Evolutionary conservation across 2,888 invertebrate genomes (phyloP).

Genomic region (Tridacna crocea): DNA sequence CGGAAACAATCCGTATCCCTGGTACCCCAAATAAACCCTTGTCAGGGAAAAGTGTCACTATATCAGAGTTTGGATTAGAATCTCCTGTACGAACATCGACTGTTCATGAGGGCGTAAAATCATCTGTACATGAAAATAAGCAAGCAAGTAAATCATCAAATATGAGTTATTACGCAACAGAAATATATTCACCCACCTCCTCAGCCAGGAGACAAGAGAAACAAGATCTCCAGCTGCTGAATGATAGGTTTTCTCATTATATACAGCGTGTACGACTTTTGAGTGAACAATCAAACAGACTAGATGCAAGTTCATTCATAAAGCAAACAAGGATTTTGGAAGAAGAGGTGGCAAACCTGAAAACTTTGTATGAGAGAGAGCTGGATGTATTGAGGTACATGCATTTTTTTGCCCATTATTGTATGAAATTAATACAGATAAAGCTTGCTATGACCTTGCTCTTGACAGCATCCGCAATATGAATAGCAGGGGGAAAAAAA

Average conservation of each 20-base stretch:
- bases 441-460: too few relatives aligned
- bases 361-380: conserved; percentile 79
- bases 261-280: conserved; percentile 74
- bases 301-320: conserved; percentile 75
- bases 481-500: too few relatives aligned
- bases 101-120: conserved; percentile 5
- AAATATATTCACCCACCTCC: conserved; percentile 48
- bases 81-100: conserved; percentile 12
- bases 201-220: conserved; percentile 70
- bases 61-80: conserved; percentile 17
- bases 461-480: too few relatives aligned
- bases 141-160: conserved; percentile 25
- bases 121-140: conserved; percentile 2
- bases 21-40: conserved; percentile 40
- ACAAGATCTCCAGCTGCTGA: conserved; percentile 75
- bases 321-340: conserved; percentile 78
- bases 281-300: conserved; percentile 69
- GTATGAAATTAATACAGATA: not conserved
- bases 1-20: conserved; percentile 52
- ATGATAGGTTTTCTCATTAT: conserved; percentile 76
- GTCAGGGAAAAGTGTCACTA: conserved; percentile 33
- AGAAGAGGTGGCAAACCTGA: conserved; percentile 77
- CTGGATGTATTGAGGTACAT: conserved; percentile 77
- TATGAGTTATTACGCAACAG: conserved; percentile 60
- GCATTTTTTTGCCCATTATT: not conserved